Evolutionary conservation across 1,140 invertebrate species (phyloP).

Genomic region (Meloidogyne hapla): DNA sequence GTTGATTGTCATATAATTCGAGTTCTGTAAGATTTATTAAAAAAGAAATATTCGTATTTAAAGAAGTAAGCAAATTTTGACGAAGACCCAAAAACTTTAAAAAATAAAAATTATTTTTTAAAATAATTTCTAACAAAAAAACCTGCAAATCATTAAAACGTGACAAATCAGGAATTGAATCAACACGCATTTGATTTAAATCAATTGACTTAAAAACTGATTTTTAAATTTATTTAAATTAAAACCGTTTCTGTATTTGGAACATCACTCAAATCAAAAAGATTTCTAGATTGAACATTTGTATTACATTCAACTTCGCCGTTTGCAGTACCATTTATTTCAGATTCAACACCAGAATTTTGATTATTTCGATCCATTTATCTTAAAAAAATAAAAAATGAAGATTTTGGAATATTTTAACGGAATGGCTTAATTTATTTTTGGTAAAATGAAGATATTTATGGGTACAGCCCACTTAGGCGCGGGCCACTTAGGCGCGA

Average conservation of each 20-base stretch:
- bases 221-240: not conserved
- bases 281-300: conserved; percentile 21
- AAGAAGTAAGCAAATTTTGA: conserved; percentile 30
- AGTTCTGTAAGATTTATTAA: conserved; percentile 75
- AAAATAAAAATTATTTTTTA: conserved; percentile 15
- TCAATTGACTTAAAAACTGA: conserved; percentile 33
- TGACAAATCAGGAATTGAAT: conserved; percentile 40
- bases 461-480: too few relatives aligned
- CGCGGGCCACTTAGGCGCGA: too few relatives aligned
- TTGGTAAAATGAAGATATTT: too few relatives aligned
- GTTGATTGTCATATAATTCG: conserved; percentile 87
- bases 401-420: too few relatives aligned
- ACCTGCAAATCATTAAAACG: conserved; percentile 39
- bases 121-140: not conserved
- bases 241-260: conserved; percentile 34
- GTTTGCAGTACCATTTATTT: not conserved
- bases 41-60: conserved; percentile 30
- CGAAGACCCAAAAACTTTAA: conserved; percentile 37
- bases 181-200: conserved; percentile 35
- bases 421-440: too few relatives aligned
- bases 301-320: not conserved
- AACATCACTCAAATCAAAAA: conserved; percentile 36
- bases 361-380: too few relatives aligned
- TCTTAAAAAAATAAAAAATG: too few relatives aligned
- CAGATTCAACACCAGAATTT: too few relatives aligned